Conservation (phyloP, 2,888 invertebrate genomes). For the Sepiola atlantica region DNA sequence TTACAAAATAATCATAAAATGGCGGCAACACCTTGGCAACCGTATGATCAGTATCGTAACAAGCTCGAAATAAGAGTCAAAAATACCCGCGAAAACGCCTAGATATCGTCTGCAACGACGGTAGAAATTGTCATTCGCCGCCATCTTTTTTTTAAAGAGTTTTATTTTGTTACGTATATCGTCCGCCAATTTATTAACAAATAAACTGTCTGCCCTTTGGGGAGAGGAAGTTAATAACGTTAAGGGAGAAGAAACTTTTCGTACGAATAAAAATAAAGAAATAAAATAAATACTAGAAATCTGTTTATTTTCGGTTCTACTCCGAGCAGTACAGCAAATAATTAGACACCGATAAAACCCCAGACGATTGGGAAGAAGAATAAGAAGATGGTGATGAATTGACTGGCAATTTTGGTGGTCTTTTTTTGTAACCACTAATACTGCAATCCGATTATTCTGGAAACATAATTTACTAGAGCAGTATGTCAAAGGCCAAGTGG, state of each 20-base stretch:
- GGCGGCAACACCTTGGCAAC: background rate
- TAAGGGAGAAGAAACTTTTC: background rate
- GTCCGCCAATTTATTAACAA: background rate
- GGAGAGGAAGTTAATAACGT: background rate
- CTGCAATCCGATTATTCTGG: no score
- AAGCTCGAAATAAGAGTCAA: background rate
- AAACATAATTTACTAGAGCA: no score
- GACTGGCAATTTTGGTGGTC: no score
- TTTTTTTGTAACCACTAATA: no score
- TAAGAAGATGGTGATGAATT: no score
- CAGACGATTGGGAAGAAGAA: no score
- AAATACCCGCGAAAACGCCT: background rate
- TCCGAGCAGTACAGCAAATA: background rate
- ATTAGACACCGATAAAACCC: background rate
- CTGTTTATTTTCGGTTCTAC: background rate
- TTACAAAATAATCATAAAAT: background rate
- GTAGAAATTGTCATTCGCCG: background rate
- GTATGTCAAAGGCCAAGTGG: no score
- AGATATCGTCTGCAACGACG: background rate
- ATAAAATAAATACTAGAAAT: no score
- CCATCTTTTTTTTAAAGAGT: background rate
- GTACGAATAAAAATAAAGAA: background rate
- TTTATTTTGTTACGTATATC: background rate
- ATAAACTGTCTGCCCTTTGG: background rate
- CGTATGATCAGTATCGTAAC: background rate